Conservation (phyloP, 2,113 vertebrate species). For the Pyrgilauda ruficollis region DNA sequence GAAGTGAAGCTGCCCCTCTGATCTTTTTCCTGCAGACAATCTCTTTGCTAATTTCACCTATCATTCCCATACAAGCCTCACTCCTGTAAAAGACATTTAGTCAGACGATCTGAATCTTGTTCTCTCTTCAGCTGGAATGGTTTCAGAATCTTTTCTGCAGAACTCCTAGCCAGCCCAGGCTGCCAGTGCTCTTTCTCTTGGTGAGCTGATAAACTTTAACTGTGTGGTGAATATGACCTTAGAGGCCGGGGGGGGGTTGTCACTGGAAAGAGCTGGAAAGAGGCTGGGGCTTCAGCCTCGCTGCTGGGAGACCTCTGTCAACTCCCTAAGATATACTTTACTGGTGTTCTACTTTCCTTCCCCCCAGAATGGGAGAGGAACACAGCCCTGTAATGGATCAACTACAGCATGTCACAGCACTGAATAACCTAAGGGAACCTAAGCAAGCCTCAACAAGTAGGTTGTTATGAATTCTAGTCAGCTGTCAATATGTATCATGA, state of each 20-base stretch:
- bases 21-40: background rate
- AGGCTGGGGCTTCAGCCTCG: background rate
- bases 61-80: accelerated
- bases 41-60: background rate
- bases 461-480: background rate
- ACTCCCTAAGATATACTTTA: background rate
- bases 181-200: background rate
- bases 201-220: background rate
- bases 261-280: background rate
- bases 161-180: background rate
- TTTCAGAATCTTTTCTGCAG: background rate
- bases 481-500: background rate
- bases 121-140: background rate
- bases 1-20: background rate
- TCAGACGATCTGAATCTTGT: background rate
- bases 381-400: background rate
- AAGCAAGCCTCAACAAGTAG: background rate
- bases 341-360: background rate
- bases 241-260: background rate
- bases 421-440: background rate
- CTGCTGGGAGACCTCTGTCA: background rate
- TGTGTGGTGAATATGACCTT: background rate
- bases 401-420: background rate
- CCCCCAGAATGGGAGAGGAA: background rate
- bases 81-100: background rate